Percentiles rank a stretch among this genome's conserved stretches.
Evolutionary conservation across 1,140 invertebrate genomes (phyloP).

Genomic region (Zaprionus capensis): DNA sequence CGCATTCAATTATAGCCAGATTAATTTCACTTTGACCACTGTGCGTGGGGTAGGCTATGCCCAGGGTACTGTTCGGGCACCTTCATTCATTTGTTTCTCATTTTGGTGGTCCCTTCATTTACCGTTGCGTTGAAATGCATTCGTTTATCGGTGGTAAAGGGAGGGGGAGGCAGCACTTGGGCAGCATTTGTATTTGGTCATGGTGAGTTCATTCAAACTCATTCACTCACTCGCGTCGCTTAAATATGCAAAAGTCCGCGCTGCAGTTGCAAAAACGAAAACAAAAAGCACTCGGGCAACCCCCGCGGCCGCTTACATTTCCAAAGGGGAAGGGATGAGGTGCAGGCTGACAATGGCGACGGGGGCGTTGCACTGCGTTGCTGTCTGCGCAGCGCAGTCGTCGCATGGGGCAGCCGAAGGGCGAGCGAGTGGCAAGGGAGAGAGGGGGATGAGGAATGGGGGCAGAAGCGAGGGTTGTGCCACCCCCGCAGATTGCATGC

Average conservation of each 20-base stretch:
- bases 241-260: conserved; percentile 78
- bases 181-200: conserved; percentile 44
- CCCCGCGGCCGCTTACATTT: neutral
- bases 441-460: neutral
- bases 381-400: conserved; percentile 45
- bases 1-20: neutral
- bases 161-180: conserved; percentile 10
- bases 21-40: neutral
- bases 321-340: conserved; percentile 23
- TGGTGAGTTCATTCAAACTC: conserved; percentile 81
- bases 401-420: neutral
- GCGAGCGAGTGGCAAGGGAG: conserved; percentile 5
- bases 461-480: conserved; percentile 43
- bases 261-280: conserved; percentile 52
- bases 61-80: conserved; percentile 14
- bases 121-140: conserved; percentile 62
- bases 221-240: conserved; percentile 77
- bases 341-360: conserved; percentile 35
- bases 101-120: conserved; percentile 28
- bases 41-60: conserved; percentile 18
- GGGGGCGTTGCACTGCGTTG: conserved; percentile 61
- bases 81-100: conserved; percentile 38
- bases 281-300: conserved; percentile 32
- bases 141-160: conserved; percentile 30
- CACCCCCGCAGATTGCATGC: conserved; percentile 83